These are phyloP conservation scores for Cylloceria caligata DNA, from an alignment of 2,888 invertebrate species.

Conservation along the genomic window DNA sequence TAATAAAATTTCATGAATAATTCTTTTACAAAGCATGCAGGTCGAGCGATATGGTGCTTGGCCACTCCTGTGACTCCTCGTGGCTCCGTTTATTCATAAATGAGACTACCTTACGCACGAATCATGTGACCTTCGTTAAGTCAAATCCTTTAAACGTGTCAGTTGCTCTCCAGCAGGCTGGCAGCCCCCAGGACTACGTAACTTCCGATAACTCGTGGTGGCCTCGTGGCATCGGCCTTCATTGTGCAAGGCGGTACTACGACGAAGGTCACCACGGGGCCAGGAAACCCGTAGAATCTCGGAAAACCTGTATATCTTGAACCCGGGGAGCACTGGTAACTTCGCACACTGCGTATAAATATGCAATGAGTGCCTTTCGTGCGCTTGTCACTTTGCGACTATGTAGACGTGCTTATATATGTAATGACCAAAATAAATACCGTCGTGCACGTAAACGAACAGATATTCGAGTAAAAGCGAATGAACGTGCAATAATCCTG, in stretches of 20 bases:
- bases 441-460: not conserved
- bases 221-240: not conserved
- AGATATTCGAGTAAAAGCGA: not conserved
- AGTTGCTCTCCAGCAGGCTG: not conserved
- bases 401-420: not conserved
- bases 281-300: constrained; percentile 11
- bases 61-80: not conserved
- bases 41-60: not conserved
- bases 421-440: constrained; percentile 4
- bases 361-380: constrained; percentile 9
- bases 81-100: not conserved
- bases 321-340: not conserved
- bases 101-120: not conserved
- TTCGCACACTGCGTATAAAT: not conserved
- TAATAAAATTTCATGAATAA: not conserved
- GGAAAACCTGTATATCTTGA: constrained; percentile 11
- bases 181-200: not conserved
- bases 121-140: constrained; percentile 3
- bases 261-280: constrained; percentile 22
- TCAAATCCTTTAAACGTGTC: not conserved
- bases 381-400: not conserved
- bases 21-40: not conserved
- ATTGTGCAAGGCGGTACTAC: not conserved
- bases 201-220: constrained; percentile 16
- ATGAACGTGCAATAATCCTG: constrained; percentile 6